Evolutionary conservation across 1,140 invertebrate species (phyloP), one percentile per base, ranked within the genome.

Genomic region (Alviniconcha marisindica): DNA sequence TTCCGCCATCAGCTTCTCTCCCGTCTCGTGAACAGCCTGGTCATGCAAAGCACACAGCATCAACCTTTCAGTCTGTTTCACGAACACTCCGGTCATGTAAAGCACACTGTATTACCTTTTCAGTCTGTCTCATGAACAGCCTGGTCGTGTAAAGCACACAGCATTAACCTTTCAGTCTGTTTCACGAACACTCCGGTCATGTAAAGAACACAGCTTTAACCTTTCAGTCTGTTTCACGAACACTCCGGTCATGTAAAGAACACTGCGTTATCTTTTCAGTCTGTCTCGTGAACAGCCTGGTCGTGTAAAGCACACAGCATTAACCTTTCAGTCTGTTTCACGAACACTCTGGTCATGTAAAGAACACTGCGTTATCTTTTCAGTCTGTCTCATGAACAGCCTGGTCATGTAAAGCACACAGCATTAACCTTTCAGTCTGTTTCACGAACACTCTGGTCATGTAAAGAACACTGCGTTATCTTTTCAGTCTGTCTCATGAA

Each of bases 151-250:
- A n/a, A n/a, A n/a, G n/a, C 71, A 74, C 38, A 74, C 31, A 36
- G 18, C 66, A 33, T 10, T 31, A 14, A 21, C 10, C 48, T 21
- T 21, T 7, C 10, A 7, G 48, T 7, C 48, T 21, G 10, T 60
- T 5, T 60, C 5, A n/a, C 54, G 21, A n/a, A n/a, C 54, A 60
- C 14, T 60, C 21, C 54, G 77, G 36, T 28, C 28, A 66, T n/a
- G n/a, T n/a, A n/a, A n/a, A n/a, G n/a, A 33, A 74, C 38, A 74
- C n/a, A n/a, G n/a, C n/a, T n/a, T n/a, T n/a, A n/a, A n/a, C n/a
- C n/a, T n/a, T n/a, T n/a, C n/a, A n/a, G n/a, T n/a, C 99, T 48
- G 98, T 97, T 92, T 99, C 97, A 91, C 99, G 97, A 0, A 99
- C 98, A 21, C 97, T 96, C 91, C 92, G 78, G 36, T 28, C 28